Evolutionary conservation across 2,113 vertebrate genomes (phyloP).

Genomic region (Solea solea): DNA sequence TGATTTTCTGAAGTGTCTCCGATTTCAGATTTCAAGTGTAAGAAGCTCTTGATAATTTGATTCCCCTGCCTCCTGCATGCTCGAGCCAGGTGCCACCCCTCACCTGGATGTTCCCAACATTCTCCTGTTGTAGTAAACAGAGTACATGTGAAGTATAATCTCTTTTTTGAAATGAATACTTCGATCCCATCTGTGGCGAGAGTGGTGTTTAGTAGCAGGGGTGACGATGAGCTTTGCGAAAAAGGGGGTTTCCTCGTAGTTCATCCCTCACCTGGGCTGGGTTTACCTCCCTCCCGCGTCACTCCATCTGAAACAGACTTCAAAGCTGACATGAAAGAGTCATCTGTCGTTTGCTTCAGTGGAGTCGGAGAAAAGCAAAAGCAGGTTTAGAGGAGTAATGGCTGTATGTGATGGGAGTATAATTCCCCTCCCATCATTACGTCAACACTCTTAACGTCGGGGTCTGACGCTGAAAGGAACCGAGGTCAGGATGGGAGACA

Average conservation of each 20-base stretch:
- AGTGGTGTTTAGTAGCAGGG: too few relatives aligned
- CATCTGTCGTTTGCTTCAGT: conserved; percentile 1
- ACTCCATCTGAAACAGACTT: conserved; percentile 44
- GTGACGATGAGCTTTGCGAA: too few relatives aligned
- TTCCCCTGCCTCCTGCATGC: too few relatives aligned
- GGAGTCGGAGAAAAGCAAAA: too few relatives aligned
- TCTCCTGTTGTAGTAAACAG: too few relatives aligned
- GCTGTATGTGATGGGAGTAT: neutral
- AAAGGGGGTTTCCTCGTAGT: neutral
- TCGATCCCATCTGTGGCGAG: neutral
- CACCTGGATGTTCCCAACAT: too few relatives aligned
- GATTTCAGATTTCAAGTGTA: too few relatives aligned
- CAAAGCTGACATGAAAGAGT: conserved; percentile 69
- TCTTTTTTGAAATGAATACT: neutral
- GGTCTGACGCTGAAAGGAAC: neutral
- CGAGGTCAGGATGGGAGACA: neutral
- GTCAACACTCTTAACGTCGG: conserved; percentile 1
- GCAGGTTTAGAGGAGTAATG: neutral
- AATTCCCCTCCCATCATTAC: neutral
- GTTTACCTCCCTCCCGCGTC: conserved; percentile 21
- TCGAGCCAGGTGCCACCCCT: too few relatives aligned
- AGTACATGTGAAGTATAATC: too few relatives aligned
- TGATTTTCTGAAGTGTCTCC: too few relatives aligned
- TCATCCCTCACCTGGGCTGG: conserved; percentile 17
- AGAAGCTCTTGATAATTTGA: too few relatives aligned